These are phyloP conservation scores for Montipora cactus DNA, from an alignment of 64 coral and sea anemone genomes.

Conservation along the genomic window DNA sequence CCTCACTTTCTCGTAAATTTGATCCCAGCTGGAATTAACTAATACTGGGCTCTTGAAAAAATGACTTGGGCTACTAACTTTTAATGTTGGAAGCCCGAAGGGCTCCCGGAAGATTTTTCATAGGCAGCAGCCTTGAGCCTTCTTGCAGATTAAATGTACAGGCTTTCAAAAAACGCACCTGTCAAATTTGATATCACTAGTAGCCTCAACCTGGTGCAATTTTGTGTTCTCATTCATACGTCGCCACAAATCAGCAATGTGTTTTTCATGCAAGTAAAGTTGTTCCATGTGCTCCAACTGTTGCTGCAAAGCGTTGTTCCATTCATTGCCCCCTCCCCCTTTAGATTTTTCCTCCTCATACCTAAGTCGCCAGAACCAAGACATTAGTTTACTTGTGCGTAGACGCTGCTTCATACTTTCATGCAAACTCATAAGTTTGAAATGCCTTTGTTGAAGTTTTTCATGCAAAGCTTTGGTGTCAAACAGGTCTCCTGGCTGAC, in stretches of 20 bases:
- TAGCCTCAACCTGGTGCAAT: neutral
- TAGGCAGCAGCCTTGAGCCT: too few relatives aligned
- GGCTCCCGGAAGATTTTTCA: too few relatives aligned
- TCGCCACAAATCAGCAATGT: constrained; percentile 28
- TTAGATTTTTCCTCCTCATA: constrained; percentile 62
- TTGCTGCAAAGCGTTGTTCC: constrained; percentile 11
- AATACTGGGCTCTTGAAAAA: too few relatives aligned
- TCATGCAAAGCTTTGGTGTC: constrained; percentile 55
- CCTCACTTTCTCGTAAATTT: too few relatives aligned
- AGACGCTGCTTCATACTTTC: constrained; percentile 43
- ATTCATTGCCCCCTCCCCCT: neutral
- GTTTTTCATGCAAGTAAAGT: constrained; percentile 28
- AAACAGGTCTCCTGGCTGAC: constrained; percentile 18
- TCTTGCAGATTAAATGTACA: too few relatives aligned
- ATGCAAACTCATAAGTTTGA: constrained; percentile 34
- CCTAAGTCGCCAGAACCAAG: constrained; percentile 73
- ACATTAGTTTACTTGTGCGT: constrained; percentile 62
- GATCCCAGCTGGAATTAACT: too few relatives aligned
- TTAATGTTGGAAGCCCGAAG: too few relatives aligned
- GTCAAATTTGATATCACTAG: constrained; percentile 17
- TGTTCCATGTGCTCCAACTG: constrained; percentile 16
- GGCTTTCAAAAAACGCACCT: neutral
- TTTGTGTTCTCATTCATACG: constrained; percentile 13
- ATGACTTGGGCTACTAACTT: too few relatives aligned
- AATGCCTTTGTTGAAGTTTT: constrained; percentile 66